These are phyloP conservation scores for Heterotis niloticus DNA, from an alignment of 2,113 vertebrate genomes.

Conservation along the genomic window DNA sequence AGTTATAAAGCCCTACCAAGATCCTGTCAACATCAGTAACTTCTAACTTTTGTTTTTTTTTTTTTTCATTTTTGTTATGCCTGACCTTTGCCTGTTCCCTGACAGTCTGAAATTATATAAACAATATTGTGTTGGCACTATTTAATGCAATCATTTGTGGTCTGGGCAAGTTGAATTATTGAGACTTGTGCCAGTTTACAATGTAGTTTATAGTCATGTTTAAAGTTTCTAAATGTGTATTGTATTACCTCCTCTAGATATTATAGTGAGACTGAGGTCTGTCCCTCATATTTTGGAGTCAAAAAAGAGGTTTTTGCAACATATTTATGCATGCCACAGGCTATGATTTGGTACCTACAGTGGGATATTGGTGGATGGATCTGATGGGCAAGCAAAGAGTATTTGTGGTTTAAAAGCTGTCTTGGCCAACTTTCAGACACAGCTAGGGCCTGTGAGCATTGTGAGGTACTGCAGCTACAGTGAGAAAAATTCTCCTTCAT, in stretches of 20 bases:
- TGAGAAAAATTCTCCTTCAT: slow-evolving; percentile 39
- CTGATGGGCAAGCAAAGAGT: background rate
- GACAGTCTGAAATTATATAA: background rate
- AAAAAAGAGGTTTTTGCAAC: slow-evolving; percentile 8
- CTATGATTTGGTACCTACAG: slow-evolving; percentile 3
- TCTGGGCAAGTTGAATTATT: background rate
- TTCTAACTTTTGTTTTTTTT: background rate
- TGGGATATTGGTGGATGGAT: background rate
- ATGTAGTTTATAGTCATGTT: slow-evolving; percentile 1
- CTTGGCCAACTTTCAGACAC: slow-evolving; percentile 6
- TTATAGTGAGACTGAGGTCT: slow-evolving; percentile 3
- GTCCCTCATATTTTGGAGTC: background rate
- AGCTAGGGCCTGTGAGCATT: slow-evolving; percentile 23
- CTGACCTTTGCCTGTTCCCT: background rate
- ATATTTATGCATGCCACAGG: slow-evolving; percentile 15
- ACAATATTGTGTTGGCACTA: too few species aligned
- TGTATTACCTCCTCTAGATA: slow-evolving; percentile 4
- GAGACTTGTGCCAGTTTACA: background rate
- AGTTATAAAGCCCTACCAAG: background rate
- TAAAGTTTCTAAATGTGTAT: background rate
- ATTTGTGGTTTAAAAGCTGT: slow-evolving; percentile 13
- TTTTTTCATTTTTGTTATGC: background rate
- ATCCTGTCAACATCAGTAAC: background rate
- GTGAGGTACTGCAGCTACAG: slow-evolving; percentile 41
- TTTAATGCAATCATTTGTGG: background rate